Base-by-base conservation (phyloP, 2,113 vertebrate genomes). In the Balaeniceps rex region DNA sequence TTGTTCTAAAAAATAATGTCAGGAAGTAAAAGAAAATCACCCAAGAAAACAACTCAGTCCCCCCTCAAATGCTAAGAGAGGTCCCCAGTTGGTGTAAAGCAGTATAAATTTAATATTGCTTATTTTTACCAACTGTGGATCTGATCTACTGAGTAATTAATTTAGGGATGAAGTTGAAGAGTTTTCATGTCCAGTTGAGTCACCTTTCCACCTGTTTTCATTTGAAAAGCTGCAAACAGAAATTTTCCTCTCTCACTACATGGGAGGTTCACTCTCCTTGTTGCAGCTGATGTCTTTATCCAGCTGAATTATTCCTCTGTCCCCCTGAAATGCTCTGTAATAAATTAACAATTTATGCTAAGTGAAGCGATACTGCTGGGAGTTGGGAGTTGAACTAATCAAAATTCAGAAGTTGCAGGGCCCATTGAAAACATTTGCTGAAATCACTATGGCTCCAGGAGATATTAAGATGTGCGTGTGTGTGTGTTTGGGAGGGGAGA, bases 301-400 rank as follows among this genome's bases (percentile, higher is more conserved):
- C 86, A 88, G 38, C 36, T 96, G 96, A 96, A 91, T 97, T 96
- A 94, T 95, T 93, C 87, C 83, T 95, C 89, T 85, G 78, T 90
- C 90, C 83, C 85, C 90, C 97, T 96, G 80, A 98, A 97, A 91
- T 60, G 79, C 49, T 94, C 94, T 77, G 63, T 92, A 94, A 97
- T 97, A 97, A 96, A 97, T 98, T 96, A 98, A 98, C 97, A 97
- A 98, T 97, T 98, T 97, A 98, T 97, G 93, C 72, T 84, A 93
- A 92, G 89, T 94, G 87, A 96, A 96, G 83, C 42, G 81, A 96
- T 93, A 82, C 80, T 96, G 18, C 31, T 57, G 95, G 69, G 90
- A 91, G 14, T 10, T 81, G 64, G 64, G 80, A 92, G 64, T 52
- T 81, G 76, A 88, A 64, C 87, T 93, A 91, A 91, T 89, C 80